Conservation (phyloP, 2,888 invertebrate genomes). For the Cephus runcator region DNA sequence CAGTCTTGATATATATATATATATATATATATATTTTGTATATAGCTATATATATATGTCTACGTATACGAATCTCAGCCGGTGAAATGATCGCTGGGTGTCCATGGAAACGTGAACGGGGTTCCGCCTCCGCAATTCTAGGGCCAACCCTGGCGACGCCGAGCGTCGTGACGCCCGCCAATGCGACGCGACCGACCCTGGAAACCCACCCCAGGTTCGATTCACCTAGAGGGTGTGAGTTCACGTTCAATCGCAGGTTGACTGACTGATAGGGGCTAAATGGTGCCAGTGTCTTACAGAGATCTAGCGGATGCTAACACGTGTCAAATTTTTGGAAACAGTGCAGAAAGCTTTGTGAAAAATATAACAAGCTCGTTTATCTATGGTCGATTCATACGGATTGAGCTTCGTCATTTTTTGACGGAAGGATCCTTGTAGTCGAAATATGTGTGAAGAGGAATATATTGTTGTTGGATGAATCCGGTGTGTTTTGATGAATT, state of each 20-base stretch:
- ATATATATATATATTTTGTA: neutral
- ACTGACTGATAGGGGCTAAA: constrained; percentile 49
- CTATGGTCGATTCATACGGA: neutral
- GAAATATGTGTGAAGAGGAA: neutral
- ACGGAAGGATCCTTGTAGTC: neutral
- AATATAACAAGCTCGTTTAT: neutral
- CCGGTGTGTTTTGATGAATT: neutral
- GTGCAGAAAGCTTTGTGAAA: neutral
- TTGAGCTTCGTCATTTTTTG: neutral
- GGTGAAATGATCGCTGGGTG: constrained; percentile 22
- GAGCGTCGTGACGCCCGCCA: constrained; percentile 50
- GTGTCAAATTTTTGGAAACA: constrained; percentile 23
- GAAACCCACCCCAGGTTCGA: constrained; percentile 39
- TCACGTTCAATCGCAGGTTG: constrained; percentile 45
- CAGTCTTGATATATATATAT: neutral
- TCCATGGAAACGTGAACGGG: constrained; percentile 48
- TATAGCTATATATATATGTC: neutral
- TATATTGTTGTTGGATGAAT: neutral
- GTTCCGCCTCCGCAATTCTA: constrained; percentile 46
- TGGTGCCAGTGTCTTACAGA: constrained; percentile 43
- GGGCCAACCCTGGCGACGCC: constrained; percentile 49
- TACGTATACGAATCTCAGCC: constrained; percentile 1
- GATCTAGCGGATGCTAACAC: constrained; percentile 38
- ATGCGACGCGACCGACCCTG: constrained; percentile 40
- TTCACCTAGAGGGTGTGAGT: constrained; percentile 19